Evolutionary conservation across 2,888 invertebrate genomes (phyloP), one percentile per base, ranked within the genome.

Genomic region (Pteria penguin): DNA sequence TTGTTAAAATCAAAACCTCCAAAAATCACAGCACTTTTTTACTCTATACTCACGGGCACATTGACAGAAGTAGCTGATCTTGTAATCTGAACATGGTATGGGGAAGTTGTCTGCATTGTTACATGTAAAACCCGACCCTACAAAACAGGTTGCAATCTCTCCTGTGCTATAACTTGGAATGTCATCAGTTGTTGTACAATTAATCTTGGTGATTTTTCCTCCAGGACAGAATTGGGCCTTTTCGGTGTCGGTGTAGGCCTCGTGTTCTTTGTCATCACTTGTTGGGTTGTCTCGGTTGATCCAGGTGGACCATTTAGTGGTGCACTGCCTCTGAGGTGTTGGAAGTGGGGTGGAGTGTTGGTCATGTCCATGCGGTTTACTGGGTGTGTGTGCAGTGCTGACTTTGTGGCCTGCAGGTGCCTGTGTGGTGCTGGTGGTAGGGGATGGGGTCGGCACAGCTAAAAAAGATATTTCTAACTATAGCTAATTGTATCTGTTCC

Each of bases 101-200:
- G 85, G 84, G 58, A 75, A 63, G 67, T 86, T 87, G 29, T 85
- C 82, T 1, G 73, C 78, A 90, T 93, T 80, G 66, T 65, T 72
- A 88, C 97, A 97, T 4, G 94, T 91, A 0, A 97, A 93, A 0
- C 97, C 97, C 22, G 93, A 93, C 83, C 95, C 94, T 75, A 96
- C 89, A 57, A 86, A 85, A 70, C 91, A 91, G 5, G 70, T 73
- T 22, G 78, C 68, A 5, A 80, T 78, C 57, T 86, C 86, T 3
- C 86, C 82, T 32, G 85, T 83, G 14, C 83, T 82, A 62, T 81
- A 84, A 29, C 82, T 80, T 0, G 77, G 76, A n/a, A 83, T 85
- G 4, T 79, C 82, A 60, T 78, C 79, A 0, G 83, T 72, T 29
- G 86, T 84, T 27, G 83, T 73, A 79, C 90, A 90, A 76, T 90